These are phyloP conservation scores for Heliangelus exortis DNA, from an alignment of 2,797 vertebrate species.

Conservation along the genomic window DNA sequence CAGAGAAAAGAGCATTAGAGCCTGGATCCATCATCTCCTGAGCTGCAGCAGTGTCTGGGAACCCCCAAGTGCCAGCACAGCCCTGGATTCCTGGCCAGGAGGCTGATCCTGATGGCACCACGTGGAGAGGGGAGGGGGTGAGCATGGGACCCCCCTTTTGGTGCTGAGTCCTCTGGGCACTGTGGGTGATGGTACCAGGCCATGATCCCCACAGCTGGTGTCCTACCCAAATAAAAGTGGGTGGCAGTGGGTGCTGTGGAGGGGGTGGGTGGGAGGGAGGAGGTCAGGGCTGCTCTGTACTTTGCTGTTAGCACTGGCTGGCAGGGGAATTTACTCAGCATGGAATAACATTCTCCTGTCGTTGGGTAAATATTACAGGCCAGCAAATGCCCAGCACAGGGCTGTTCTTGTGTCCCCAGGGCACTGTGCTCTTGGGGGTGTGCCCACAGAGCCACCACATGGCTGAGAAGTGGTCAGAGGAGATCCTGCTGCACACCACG, in stretches of 20 bases:
- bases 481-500: background rate
- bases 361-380: background rate
- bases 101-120: background rate
- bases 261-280: background rate
- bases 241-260: background rate
- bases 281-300: background rate
- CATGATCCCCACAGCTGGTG: background rate
- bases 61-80: fast-evolving
- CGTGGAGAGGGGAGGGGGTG: background rate
- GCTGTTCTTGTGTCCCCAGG: background rate
- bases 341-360: background rate
- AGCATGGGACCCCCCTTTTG: fast-evolving
- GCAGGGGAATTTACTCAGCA: background rate
- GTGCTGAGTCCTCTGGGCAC: background rate
- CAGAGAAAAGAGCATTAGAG: conserved; percentile 3
- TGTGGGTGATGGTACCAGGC: fast-evolving
- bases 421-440: background rate
- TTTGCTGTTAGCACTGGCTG: background rate
- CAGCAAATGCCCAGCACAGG: fast-evolving
- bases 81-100: fast-evolving
- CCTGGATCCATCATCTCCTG: background rate
- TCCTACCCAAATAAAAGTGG: background rate
- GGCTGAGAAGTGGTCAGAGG: background rate
- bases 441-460: background rate
- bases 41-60: background rate